Evolutionary conservation across 1,140 invertebrate genomes (phyloP).

Genomic region (Drosophila subobscura): DNA sequence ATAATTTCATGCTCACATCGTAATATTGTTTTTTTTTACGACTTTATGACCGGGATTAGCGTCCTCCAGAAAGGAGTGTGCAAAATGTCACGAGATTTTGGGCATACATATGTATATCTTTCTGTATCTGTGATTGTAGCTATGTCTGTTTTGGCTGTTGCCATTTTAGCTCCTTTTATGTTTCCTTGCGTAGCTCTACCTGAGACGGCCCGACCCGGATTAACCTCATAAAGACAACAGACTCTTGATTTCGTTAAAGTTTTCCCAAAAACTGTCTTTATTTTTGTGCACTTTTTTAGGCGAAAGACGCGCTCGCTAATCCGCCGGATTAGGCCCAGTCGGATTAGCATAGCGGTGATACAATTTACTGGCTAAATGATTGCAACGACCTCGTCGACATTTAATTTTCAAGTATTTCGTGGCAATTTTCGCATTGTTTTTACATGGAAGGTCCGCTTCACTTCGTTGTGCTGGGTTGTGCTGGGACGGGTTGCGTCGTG

Average conservation of each 20-base stretch:
- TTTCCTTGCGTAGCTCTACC: conserved; percentile 26
- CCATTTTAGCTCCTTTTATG: conserved; percentile 17
- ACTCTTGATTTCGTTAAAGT: conserved; percentile 60
- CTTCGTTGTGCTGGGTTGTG: too few species aligned
- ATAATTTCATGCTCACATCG: conserved; percentile 64
- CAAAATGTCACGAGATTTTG: conserved; percentile 49
- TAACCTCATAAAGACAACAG: conserved; percentile 45
- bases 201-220: conserved; percentile 58
- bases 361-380: conserved; percentile 68
- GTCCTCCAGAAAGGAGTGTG: conserved; percentile 74
- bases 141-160: conserved; percentile 34
- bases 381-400: conserved; percentile 58
- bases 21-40: conserved; percentile 66
- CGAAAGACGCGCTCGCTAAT: conserved; percentile 66
- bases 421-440: conserved; percentile 42
- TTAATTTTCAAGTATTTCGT: conserved; percentile 9
- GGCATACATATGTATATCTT: background rate
- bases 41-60: conserved; percentile 77
- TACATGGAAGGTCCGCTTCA: conserved; percentile 61
- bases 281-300: conserved; percentile 71
- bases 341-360: conserved; percentile 78
- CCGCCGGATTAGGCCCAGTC: conserved; percentile 70
- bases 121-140: background rate
- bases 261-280: conserved; percentile 65
- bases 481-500: background rate